Percentiles rank a stretch among this genome's conserved stretches.
Evolutionary conservation across 1,140 invertebrate genomes (phyloP).

Genomic region (Andrena cerasifolii): DNA sequence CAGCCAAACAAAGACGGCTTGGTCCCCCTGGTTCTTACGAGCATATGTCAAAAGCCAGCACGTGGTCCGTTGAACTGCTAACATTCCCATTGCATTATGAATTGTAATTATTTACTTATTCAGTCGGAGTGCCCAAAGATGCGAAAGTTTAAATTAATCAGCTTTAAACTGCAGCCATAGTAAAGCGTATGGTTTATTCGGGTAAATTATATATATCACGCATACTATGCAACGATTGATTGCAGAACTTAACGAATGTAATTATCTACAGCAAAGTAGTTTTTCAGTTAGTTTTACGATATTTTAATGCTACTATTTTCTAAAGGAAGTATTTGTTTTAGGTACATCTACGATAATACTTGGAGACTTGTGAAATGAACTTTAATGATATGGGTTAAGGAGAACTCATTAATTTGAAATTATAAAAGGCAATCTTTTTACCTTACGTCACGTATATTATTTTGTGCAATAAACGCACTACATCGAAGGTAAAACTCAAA

Average conservation of each 20-base stretch:
- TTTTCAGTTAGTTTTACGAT: neutral
- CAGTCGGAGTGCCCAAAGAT: neutral
- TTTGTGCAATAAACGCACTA: neutral
- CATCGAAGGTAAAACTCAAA: conserved; percentile 13
- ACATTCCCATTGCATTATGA: neutral
- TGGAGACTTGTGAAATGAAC: neutral
- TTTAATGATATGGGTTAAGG: neutral
- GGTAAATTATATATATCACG: neutral
- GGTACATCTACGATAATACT: neutral
- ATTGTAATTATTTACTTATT: conserved; percentile 1
- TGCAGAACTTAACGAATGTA: neutral
- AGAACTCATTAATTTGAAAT: neutral
- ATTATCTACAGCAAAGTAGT: neutral
- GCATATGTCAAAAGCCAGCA: neutral
- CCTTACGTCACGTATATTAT: neutral
- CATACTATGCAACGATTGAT: neutral
- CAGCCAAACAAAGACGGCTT: too few relatives aligned
- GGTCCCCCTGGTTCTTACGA: too few relatives aligned
- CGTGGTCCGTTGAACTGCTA: conserved; percentile 1
- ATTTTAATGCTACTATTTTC: neutral
- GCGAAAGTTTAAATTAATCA: neutral
- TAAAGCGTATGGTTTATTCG: neutral
- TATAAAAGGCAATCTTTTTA: neutral
- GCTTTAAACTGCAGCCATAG: neutral
- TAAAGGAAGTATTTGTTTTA: conserved; percentile 1